These are phyloP conservation scores for Gymnothorax reevesii DNA, from an alignment of 2,797 vertebrate species.

Conservation along the genomic window DNA sequence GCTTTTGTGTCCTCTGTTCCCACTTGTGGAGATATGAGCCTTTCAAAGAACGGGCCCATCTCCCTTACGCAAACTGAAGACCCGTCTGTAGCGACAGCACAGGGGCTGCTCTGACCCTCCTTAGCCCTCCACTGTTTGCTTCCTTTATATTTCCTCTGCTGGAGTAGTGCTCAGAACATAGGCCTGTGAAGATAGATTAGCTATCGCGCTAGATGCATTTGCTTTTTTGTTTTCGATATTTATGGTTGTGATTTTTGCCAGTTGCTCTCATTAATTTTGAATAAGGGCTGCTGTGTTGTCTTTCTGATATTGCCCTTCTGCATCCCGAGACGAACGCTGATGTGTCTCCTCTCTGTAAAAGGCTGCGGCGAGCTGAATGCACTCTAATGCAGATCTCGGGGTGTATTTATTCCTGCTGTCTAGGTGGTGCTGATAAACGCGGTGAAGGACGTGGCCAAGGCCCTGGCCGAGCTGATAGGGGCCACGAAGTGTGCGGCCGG, in stretches of 20 bases:
- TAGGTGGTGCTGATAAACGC: conserved; percentile 98
- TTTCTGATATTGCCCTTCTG: background rate
- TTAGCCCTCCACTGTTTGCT: background rate
- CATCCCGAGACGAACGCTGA: background rate
- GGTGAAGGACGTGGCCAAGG: conserved; percentile 96
- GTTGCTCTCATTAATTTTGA: background rate
- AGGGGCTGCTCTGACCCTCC: background rate
- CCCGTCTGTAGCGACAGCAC: background rate
- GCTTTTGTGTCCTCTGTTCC: background rate
- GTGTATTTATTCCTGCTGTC: conserved; percentile 11
- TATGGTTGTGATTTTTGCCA: background rate
- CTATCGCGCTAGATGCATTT: background rate
- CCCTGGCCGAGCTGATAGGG: conserved; percentile 93
- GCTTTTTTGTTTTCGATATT: background rate
- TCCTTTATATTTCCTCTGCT: background rate
- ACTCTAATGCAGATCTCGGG: conserved; percentile 52
- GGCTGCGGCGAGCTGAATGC: conserved; percentile 34
- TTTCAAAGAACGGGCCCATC: background rate
- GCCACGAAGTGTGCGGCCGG: conserved; percentile 97
- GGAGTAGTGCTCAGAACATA: background rate
- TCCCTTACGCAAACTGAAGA: background rate
- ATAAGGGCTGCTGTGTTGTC: background rate
- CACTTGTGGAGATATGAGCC: background rate
- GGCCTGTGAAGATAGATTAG: background rate
- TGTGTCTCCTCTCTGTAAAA: background rate